Percentiles rank a stretch among this genome's conserved stretches.
These are phyloP conservation scores for Athetis lepigone DNA, from an alignment of 2,888 invertebrate genomes.

Conservation along the genomic window DNA sequence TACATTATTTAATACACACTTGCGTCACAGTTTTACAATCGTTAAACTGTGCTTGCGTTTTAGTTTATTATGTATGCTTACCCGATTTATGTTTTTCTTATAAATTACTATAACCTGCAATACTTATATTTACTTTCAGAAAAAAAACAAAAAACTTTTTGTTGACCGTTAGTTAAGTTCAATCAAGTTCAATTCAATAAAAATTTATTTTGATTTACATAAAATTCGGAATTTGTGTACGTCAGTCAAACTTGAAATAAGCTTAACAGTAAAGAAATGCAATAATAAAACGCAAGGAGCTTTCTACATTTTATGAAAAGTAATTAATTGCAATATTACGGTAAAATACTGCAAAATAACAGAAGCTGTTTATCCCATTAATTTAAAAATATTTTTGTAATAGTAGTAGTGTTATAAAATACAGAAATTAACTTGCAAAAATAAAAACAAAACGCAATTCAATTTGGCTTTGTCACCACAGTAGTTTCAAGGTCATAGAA, in stretches of 20 bases:
- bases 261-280: not conserved
- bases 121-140: not conserved
- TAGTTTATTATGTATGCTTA: slow-evolving; percentile 5
- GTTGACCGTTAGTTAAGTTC: not conserved
- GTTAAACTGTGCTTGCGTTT: not conserved
- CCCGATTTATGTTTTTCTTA: not conserved
- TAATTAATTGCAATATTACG: too few species aligned
- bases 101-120: not conserved
- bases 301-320: too few species aligned
- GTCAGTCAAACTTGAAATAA: slow-evolving; percentile 6
- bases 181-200: too few species aligned
- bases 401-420: too few species aligned
- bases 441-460: slow-evolving; percentile 24
- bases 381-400: too few species aligned
- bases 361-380: too few species aligned
- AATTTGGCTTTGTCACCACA: not conserved
- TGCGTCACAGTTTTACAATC: too few species aligned
- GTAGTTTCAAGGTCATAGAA: too few species aligned
- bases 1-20: too few species aligned
- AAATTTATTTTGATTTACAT: too few species aligned
- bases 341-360: too few species aligned
- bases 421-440: not conserved
- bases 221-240: too few species aligned
- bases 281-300: slow-evolving; percentile 21
- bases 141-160: not conserved